Evolutionary conservation across 2,888 invertebrate species (phyloP), one percentile per base, ranked within the genome.

Genomic region (Melitaea athalia): DNA sequence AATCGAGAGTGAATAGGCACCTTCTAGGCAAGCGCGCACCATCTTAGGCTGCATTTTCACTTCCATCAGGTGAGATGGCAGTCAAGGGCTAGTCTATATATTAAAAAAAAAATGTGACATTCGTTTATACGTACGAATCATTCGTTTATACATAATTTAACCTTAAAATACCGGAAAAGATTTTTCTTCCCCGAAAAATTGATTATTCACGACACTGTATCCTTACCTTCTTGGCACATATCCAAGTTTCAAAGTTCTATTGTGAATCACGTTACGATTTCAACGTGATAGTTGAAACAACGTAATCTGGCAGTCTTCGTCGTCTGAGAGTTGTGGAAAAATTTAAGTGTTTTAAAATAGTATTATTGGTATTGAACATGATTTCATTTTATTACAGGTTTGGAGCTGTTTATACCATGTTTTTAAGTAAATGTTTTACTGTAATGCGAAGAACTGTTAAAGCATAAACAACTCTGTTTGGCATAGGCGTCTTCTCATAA

Each of bases 231-330:
- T 55, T 67, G 61, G 66, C 61, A 47, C 17, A 49, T 24, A 11
- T 53, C 66, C 66, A 67, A 67, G 42, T 55, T 43, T 47, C 53
- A 67, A 67, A 55, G 61, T 61, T 61, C 60, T 57, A 62, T 59
- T 67, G 67, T 70, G 70, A 67, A 53, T 70, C 67, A 70, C 57
- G 52, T 70, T 62, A 64, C 60, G 17, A 49, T 67, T 62, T 47
- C 55, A 52, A 61, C 55, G 47, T 42, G 47, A 62, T 24, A 60
- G 60, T 66, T 61, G 17, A 53, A 47, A 17, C 50, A 8, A 45
- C 43, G 17, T 53, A 42, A 55, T 65, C 17, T 53, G 53, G 59
- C 43, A n/a, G 24, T 15, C 17, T 15, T 15, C 17, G 38, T 31
- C 8, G 38, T 57, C 10, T 5, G 7, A 11, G 15, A 38, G 14